Evolutionary conservation across 2,888 invertebrate genomes (phyloP).

Genomic region (Gibbula magus): DNA sequence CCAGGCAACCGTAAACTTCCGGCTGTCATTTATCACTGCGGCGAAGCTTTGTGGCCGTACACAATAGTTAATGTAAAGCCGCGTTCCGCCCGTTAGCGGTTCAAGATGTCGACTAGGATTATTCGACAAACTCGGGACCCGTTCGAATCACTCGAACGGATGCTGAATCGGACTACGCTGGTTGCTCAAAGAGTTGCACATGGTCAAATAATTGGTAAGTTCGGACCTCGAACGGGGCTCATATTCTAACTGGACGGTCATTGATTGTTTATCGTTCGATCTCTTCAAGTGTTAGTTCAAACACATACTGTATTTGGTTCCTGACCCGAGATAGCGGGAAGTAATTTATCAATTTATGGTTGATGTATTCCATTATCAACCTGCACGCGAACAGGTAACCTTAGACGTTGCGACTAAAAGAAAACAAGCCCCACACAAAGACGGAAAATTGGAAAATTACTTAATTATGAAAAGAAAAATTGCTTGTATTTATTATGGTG

Average conservation of each 20-base stretch:
- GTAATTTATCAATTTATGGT: background rate
- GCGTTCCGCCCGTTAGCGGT: background rate
- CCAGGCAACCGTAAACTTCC: slow-evolving; percentile 68
- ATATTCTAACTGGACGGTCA: background rate
- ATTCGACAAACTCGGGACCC: slow-evolving; percentile 54
- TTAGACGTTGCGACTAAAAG: background rate
- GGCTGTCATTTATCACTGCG: slow-evolving; percentile 33
- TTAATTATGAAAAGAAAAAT: no score
- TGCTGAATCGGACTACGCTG: slow-evolving; percentile 69
- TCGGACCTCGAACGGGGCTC: background rate
- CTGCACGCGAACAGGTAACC: background rate
- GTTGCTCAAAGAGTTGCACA: slow-evolving; percentile 67
- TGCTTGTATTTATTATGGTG: no score
- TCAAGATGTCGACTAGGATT: slow-evolving; percentile 42
- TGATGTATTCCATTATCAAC: background rate
- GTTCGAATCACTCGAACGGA: slow-evolving; percentile 65
- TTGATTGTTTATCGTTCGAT: background rate
- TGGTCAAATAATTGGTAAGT: slow-evolving; percentile 67
- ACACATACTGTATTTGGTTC: background rate
- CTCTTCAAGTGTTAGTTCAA: slow-evolving; percentile 1
- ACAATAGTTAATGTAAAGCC: background rate
- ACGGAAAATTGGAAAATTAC: no score
- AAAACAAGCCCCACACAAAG: no score
- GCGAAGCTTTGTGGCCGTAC: background rate
- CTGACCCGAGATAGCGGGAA: background rate